Evolutionary conservation across 1,140 invertebrate genomes (phyloP).

Genomic region (Tetramorium simillimum): DNA sequence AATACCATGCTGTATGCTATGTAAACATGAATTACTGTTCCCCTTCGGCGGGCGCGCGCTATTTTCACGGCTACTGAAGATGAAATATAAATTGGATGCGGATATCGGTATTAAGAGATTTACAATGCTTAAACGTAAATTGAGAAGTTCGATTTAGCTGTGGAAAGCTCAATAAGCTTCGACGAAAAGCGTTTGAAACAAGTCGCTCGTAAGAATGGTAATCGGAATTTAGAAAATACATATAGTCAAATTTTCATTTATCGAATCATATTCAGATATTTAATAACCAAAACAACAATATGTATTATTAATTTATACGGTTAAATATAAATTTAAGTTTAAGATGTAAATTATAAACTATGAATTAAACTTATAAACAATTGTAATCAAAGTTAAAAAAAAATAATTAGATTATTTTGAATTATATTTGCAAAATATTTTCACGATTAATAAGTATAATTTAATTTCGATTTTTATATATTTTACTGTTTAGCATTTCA

Average conservation of each 20-base stretch:
- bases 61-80: slow-evolving; percentile 47
- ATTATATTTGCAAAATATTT: background rate
- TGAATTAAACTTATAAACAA: background rate
- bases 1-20: slow-evolving; percentile 57
- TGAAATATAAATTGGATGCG: slow-evolving; percentile 57
- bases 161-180: background rate
- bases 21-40: slow-evolving; percentile 63
- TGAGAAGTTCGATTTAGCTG: slow-evolving; percentile 29
- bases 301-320: background rate
- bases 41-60: slow-evolving; percentile 31
- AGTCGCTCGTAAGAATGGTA: slow-evolving; percentile 13
- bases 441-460: background rate
- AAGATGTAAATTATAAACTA: background rate
- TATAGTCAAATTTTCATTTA: background rate
- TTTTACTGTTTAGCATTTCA: background rate
- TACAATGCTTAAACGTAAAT: slow-evolving; percentile 40
- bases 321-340: background rate
- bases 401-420: background rate
- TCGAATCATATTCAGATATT: background rate
- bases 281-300: background rate
- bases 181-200: slow-evolving; percentile 8
- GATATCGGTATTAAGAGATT: slow-evolving; percentile 60
- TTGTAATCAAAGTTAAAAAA: background rate
- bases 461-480: background rate
- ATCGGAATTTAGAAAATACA: background rate